Evolutionary conservation across 2,113 vertebrate species (phyloP).

Genomic region (Semnornis frantzii): DNA sequence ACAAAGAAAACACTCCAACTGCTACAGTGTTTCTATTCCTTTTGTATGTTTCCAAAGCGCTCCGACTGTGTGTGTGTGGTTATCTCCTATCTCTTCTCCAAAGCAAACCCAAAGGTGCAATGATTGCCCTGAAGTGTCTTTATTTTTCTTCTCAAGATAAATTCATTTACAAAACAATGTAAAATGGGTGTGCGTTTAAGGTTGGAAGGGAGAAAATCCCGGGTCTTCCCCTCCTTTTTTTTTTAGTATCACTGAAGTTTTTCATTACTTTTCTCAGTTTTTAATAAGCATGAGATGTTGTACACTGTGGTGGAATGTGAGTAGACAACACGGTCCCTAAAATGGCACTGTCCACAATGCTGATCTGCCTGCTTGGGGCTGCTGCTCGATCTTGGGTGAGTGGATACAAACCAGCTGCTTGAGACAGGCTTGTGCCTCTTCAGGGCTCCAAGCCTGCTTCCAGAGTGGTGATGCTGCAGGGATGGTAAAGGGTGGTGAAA

Average conservation of each 20-base stretch:
- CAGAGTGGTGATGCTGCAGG: neutral
- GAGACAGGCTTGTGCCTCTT: neutral
- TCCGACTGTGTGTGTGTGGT: neutral
- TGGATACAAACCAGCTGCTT: neutral
- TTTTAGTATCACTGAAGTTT: neutral
- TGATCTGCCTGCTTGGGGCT: neutral
- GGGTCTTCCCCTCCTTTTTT: neutral
- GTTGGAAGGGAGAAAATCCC: neutral
- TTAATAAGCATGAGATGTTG: neutral
- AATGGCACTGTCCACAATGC: neutral
- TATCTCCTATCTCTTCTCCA: neutral
- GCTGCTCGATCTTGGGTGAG: neutral
- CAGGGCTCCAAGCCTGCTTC: neutral
- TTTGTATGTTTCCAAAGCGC: neutral
- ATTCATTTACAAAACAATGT: slow-evolving; percentile 52
- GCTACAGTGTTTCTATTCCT: neutral
- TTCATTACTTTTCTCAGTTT: neutral
- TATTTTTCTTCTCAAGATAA: slow-evolving; percentile 35
- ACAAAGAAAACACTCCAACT: neutral
- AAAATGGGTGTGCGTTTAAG: slow-evolving; percentile 48
- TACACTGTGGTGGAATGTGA: neutral
- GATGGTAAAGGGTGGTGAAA: neutral
- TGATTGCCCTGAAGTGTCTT: slow-evolving; percentile 18
- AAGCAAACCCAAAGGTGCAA: slow-evolving; percentile 13
- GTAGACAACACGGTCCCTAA: neutral